phyloP scores from a whole-genome alignment of 2,888 invertebrate genomes.

The Scaptomyza tumidula region DNA sequence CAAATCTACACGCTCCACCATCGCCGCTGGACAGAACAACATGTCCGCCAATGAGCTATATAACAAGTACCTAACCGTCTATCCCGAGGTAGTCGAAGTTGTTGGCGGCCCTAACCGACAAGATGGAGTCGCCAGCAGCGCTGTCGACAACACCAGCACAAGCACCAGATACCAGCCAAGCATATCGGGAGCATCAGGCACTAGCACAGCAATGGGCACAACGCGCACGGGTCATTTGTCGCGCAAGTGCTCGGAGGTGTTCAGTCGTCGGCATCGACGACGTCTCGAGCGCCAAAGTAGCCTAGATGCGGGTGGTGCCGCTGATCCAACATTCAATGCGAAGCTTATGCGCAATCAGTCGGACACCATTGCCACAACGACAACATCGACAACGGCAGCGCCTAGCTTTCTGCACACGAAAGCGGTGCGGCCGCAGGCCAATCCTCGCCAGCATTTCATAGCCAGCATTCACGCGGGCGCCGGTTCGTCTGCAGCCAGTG shows the following conservation, averaged over 20 bases:
- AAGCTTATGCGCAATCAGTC: constrained; percentile 80
- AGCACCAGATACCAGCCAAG: neutral
- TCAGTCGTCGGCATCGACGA: constrained; percentile 75
- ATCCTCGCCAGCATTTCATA: constrained; percentile 58
- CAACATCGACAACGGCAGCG: constrained; percentile 28
- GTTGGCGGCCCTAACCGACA: constrained; percentile 39
- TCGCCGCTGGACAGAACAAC: constrained; percentile 31
- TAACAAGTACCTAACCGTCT: constrained; percentile 82
- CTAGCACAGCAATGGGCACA: constrained; percentile 20
- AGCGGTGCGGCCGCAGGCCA: constrained; percentile 39
- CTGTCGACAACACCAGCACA: constrained; percentile 21
- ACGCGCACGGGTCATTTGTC: constrained; percentile 72
- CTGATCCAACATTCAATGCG: constrained; percentile 68
- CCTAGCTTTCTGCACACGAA: constrained; percentile 79
- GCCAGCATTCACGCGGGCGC: constrained; percentile 30
- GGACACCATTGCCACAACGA: constrained; percentile 68
- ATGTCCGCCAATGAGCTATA: constrained; percentile 59
- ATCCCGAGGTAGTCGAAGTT: constrained; percentile 72
- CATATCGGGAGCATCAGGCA: neutral
- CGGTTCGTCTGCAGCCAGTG: constrained; percentile 6
- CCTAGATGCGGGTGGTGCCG: constrained; percentile 73
- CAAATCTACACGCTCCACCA: constrained; percentile 74
- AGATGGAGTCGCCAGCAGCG: constrained; percentile 36
- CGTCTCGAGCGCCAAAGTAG: constrained; percentile 83
- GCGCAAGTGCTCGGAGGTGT: constrained; percentile 78